These are phyloP conservation scores for Drosophila repleta DNA, from an alignment of 1,140 invertebrate genomes.

Conservation along the genomic window DNA sequence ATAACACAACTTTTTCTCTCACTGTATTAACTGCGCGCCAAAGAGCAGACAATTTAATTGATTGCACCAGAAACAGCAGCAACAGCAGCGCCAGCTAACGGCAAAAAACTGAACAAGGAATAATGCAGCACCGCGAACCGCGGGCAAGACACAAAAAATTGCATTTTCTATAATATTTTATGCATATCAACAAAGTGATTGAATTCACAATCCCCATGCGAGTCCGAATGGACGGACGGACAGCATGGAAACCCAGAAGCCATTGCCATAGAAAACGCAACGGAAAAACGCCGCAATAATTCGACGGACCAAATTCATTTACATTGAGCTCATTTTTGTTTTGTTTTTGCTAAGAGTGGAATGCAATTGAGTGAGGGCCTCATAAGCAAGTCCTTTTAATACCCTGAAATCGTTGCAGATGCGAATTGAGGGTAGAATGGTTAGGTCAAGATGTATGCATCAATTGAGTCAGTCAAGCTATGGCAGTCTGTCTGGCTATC, in stretches of 20 bases:
- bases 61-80: conserved; percentile 39
- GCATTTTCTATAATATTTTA: conserved; percentile 18
- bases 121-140: conserved; percentile 8
- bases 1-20: conserved; percentile 13
- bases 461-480: no score
- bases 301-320: not conserved
- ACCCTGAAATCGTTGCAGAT: no score
- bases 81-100: no score
- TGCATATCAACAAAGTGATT: conserved; percentile 16
- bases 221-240: not conserved
- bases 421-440: no score
- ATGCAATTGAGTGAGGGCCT: no score
- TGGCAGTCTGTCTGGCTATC: no score
- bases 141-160: not conserved
- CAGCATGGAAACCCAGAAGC: not conserved
- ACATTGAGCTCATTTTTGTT: not conserved
- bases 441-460: no score
- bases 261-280: not conserved
- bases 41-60: conserved; percentile 42
- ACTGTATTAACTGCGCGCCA: conserved; percentile 1
- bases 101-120: conserved; percentile 22
- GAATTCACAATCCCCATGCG: not conserved
- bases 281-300: not conserved
- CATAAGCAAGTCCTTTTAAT: no score
- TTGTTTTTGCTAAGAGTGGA: no score